A percentile compares a stretch with the other conserved stretches of the same genome.
phyloP scores from a whole-genome alignment of 2,797 vertebrate species.

The Phrynocephalus forsythii region DNA sequence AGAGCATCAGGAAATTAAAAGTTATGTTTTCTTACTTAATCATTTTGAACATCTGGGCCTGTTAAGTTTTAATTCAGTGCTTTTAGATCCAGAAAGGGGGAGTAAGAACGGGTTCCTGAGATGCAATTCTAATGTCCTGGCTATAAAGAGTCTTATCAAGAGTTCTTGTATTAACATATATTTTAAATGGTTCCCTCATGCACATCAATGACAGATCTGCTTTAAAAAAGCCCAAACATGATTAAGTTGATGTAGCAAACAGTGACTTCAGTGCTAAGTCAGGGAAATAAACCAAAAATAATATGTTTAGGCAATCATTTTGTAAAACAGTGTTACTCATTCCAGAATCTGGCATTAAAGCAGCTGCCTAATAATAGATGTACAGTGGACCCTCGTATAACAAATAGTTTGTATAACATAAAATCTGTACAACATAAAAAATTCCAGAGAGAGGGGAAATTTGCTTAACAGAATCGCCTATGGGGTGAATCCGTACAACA shows the following conservation, averaged over 20 bases:
- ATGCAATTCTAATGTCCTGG: background rate
- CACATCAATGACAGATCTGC: background rate
- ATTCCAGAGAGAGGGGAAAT: no score
- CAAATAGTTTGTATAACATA: no score
- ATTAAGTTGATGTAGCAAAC: conserved; percentile 5
- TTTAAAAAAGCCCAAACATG: background rate
- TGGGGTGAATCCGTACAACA: no score
- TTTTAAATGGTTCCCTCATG: background rate
- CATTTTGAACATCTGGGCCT: background rate
- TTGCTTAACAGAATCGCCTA: no score
- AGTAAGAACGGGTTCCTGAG: background rate
- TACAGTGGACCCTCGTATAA: no score
- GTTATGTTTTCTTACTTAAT: background rate
- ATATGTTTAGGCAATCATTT: background rate
- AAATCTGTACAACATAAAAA: no score
- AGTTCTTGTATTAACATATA: background rate
- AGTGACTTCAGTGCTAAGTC: background rate
- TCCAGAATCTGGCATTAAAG: background rate
- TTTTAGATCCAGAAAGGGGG: background rate
- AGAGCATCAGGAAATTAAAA: background rate
- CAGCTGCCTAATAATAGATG: conserved; percentile 1
- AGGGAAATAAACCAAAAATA: background rate
- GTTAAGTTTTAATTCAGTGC: background rate
- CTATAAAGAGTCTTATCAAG: background rate
- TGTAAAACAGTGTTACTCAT: background rate